These are phyloP conservation scores for Pseudocheirus occidentalis DNA, from an alignment of 2,797 vertebrate genomes.

Conservation along the genomic window DNA sequence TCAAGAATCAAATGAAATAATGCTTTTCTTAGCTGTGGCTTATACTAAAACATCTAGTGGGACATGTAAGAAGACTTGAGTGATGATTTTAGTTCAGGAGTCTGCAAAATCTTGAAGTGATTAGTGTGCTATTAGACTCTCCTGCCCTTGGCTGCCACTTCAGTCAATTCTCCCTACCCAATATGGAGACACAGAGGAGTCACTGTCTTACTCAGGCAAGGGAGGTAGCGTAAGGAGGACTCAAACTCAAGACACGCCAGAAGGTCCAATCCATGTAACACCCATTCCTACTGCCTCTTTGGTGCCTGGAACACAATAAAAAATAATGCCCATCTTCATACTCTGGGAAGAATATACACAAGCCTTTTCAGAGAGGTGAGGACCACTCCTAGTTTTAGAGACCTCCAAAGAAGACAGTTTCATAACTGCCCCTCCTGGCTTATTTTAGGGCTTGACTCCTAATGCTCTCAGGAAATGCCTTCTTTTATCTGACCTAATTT, in stretches of 20 bases:
- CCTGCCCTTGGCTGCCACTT: not conserved
- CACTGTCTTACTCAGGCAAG: not conserved
- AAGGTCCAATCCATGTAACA: not conserved
- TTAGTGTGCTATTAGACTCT: not conserved
- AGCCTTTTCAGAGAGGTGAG: not conserved
- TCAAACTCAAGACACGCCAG: not conserved
- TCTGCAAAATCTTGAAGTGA: not conserved
- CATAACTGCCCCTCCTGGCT: not conserved
- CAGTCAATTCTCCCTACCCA: not conserved
- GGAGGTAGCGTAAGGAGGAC: not conserved
- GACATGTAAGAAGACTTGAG: not conserved
- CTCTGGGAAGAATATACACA: slow-evolving; percentile 18
- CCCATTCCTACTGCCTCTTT: not conserved
- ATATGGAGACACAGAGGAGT: not conserved
- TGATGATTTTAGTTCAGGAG: not conserved
- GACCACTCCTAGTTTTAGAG: not conserved
- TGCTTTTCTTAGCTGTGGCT: not conserved
- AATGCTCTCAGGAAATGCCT: slow-evolving; percentile 43
- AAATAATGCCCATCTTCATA: not conserved
- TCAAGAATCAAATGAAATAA: not conserved
- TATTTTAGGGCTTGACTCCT: slow-evolving; percentile 7
- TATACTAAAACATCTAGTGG: not conserved
- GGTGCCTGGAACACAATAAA: not conserved
- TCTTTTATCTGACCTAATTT: slow-evolving; percentile 22
- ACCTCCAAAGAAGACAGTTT: not conserved